Evolutionary conservation across 2,797 vertebrate genomes (phyloP), one percentile per base, ranked within the genome.

Genomic region (Phrynocephalus guinanensis): DNA sequence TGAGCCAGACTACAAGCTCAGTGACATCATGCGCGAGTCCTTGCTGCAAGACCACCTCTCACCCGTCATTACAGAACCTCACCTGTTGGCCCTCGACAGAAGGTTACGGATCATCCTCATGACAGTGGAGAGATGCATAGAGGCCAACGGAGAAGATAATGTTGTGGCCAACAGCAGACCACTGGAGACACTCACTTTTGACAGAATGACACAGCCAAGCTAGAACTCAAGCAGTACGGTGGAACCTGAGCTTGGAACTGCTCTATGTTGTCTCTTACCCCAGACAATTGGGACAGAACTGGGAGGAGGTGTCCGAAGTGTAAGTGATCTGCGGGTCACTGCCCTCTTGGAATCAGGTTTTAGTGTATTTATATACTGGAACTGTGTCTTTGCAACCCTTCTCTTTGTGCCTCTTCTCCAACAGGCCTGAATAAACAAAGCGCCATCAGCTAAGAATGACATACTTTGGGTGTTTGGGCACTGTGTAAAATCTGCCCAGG

Each of bases 21-120:
- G 99, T 0, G 98, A 98, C 0, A 94, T 99, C 77, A 99, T 99
- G 99, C 96, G 98, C 81, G 98, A 99, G 89, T 99, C 99, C 0
- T 96, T 99, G 73, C 93, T 95, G 11, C 93, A 89, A 10, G 99
- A 99, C 92, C 90, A 63, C 38, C 96, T 99, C 44, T 90, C 81
- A 2, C 98, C 98, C 0, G 77, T 99, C 80, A 97, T 99, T 91
- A 98, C 97, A 0, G 98, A 99, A 75, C 97, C 97, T 1, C 98
- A 99, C 88, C 97, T 99, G 75, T 89, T 96, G 83, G 99, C 99
- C 15, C 94, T 99, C 92, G 98, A 99, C 96, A 97, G 99, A 1
- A 94, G 99, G 86, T 94, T 99, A n/a, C 96, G 95, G 60, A 96
- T 95, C 22, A 33, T 98, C 82, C 97, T 99, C 1, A 87, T 83